Base-by-base conservation (phyloP, 2,888 invertebrate genomes). In the Caenorhabditis virilis region DNA sequence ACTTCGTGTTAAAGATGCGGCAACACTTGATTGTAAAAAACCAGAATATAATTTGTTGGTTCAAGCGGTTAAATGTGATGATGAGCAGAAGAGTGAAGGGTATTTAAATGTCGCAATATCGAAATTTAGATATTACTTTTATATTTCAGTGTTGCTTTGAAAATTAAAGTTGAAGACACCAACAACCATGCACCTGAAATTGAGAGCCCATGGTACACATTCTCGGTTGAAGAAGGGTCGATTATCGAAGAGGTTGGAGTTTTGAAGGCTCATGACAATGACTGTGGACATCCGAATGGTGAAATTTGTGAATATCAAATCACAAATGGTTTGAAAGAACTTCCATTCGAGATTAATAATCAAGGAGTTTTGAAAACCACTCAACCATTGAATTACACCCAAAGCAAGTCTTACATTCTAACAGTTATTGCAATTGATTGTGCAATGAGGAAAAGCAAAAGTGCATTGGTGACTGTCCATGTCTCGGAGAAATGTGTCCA, bases 251-350 rank as follows among this genome's bases (percentile, higher is more conserved):
- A 93, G 84, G 91, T 97, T 68, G 88, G 95, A 20, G 89, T 92
- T 5, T 91, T 97, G 5, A 91, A 92, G 83, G 95, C 97, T 2
- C 89, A 90, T 0, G 97, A 97, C 84, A 88, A 91, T 51, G 95
- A 97, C 85, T 94, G 94, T 85, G 93, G 94, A n/a, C 92, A 92
- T 39, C 89, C 91, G 58, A 94, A 90, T 84, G 93, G 93, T 0
- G 93, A 93, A 84, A 93, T 97, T 53, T 97, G 97, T 89, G 93
- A 93, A 85, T 98, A 95, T 86, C 93, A 95, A 85, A 93, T 97
- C 72, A 87, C 93, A 49, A 94, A 83, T 60, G 77, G 76, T 15
- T 67, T 78, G 39, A 75, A 77, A 36, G 78, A 76, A 43, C 67
- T 70, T 23, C 82, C 82, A n/a, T 82, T 82, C 62, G 56, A 64